Evolutionary conservation across 2,113 vertebrate species (phyloP).

Genomic region (Calonectris borealis): DNA sequence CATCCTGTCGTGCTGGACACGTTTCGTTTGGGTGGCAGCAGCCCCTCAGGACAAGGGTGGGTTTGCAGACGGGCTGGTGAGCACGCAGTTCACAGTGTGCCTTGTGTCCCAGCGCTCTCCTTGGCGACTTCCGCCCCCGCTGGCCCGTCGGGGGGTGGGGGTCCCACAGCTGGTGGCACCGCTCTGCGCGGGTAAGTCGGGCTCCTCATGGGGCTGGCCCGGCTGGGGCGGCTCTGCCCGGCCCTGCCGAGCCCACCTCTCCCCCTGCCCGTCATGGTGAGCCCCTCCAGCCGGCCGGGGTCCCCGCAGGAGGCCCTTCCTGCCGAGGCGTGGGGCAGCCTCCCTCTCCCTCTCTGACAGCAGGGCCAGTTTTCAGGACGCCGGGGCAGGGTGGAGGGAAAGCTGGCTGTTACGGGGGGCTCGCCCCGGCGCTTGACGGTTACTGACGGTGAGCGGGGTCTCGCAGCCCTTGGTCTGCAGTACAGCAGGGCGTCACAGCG

Average conservation of each 20-base stretch:
- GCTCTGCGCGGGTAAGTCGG: neutral
- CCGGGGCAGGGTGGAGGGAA: too few relatives aligned
- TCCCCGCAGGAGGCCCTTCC: neutral
- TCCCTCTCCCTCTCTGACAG: neutral
- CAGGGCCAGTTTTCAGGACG: neutral
- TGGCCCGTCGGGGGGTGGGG: fast-evolving
- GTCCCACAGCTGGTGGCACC: neutral
- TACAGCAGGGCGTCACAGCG: too few relatives aligned
- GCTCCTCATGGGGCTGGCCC: too few relatives aligned
- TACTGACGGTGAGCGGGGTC: neutral
- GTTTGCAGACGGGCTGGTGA: neutral
- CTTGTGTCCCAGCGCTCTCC: neutral
- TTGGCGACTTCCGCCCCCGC: too few relatives aligned
- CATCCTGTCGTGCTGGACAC: neutral
- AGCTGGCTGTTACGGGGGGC: too few relatives aligned
- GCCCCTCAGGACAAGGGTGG: neutral
- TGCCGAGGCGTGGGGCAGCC: neutral
- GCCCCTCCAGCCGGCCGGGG: fast-evolving
- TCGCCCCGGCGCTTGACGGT: too few relatives aligned
- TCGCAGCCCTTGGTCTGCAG: neutral
- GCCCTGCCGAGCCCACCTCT: neutral
- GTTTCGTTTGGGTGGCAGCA: neutral
- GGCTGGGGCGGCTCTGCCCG: too few relatives aligned
- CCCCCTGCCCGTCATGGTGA: too few relatives aligned
- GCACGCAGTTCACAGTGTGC: neutral